Percentiles rank a stretch among this genome's conserved stretches.
These are phyloP conservation scores for Phocoena sinus DNA, from an alignment of 2,113 vertebrate genomes.

Conservation along the genomic window DNA sequence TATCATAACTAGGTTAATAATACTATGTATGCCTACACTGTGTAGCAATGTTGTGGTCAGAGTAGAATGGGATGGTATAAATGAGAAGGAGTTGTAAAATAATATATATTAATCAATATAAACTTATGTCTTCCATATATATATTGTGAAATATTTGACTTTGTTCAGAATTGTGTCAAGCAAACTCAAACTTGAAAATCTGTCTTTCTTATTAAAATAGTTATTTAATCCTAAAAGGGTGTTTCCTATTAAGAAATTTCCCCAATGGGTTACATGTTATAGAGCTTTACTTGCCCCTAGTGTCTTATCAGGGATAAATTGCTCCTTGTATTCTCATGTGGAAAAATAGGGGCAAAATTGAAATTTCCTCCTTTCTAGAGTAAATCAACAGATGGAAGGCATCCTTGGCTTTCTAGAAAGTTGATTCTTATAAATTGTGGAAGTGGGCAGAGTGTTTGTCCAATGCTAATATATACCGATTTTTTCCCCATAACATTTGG, in stretches of 20 bases:
- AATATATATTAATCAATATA: not conserved
- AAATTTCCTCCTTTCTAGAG: not conserved
- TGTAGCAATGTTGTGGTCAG: not conserved
- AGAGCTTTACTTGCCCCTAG: not conserved
- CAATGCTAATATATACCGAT: not conserved
- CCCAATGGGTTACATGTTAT: not conserved
- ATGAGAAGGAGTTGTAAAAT: not conserved
- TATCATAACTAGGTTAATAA: not conserved
- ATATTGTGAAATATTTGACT: not conserved
- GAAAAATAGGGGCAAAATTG: not conserved
- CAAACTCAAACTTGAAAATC: not conserved
- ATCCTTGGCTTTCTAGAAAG: not conserved
- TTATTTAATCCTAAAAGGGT: not conserved
- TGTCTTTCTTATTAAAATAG: not conserved
- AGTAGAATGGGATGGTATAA: not conserved
- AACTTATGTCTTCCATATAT: not conserved
- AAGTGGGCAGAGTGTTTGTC: not conserved
- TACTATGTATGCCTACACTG: not conserved
- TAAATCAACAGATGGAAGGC: not conserved
- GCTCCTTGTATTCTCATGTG: not conserved
- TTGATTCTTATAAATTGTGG: not conserved
- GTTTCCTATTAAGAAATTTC: not conserved
- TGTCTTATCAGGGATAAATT: not conserved
- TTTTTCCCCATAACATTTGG: not conserved
- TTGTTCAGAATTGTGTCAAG: not conserved